These are phyloP conservation scores for Apteryx mantelli DNA, from an alignment of 2,113 vertebrate species.

Conservation along the genomic window DNA sequence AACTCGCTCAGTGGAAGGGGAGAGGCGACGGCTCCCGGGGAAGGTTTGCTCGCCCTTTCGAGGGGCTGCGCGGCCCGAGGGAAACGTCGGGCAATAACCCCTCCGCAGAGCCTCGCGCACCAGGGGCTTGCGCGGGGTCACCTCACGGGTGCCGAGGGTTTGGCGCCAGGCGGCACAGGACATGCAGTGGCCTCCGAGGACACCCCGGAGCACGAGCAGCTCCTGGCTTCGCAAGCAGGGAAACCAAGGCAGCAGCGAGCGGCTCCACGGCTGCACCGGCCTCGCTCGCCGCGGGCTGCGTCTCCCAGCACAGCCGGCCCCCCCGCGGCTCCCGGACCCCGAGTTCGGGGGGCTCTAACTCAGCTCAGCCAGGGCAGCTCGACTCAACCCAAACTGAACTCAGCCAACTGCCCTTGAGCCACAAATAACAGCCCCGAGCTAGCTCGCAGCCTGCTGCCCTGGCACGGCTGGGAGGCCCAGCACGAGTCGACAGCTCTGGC, in stretches of 20 bases:
- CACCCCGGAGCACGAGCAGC: not conserved
- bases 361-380: not conserved
- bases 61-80: not conserved
- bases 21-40: not conserved
- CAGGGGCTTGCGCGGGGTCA: not conserved
- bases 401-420: not conserved
- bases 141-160: accelerated
- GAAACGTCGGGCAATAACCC: too few relatives aligned
- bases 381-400: not conserved
- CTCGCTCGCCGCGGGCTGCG: not conserved
- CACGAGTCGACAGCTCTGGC: accelerated
- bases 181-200: not conserved
- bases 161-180: not conserved
- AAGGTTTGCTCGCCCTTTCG: not conserved
- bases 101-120: not conserved
- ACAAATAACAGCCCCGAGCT: accelerated
- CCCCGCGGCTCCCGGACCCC: accelerated
- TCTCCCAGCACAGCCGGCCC: not conserved
- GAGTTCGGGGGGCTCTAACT: not conserved
- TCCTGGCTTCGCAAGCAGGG: not conserved
- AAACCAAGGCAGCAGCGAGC: not conserved
- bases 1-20: not conserved
- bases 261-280: not conserved
- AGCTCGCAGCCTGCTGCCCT: not conserved
- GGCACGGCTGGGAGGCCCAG: not conserved